These are phyloP conservation scores for human DNA, from an alignment of 2,113 vertebrate species.

Conservation along the genomic window DNA sequence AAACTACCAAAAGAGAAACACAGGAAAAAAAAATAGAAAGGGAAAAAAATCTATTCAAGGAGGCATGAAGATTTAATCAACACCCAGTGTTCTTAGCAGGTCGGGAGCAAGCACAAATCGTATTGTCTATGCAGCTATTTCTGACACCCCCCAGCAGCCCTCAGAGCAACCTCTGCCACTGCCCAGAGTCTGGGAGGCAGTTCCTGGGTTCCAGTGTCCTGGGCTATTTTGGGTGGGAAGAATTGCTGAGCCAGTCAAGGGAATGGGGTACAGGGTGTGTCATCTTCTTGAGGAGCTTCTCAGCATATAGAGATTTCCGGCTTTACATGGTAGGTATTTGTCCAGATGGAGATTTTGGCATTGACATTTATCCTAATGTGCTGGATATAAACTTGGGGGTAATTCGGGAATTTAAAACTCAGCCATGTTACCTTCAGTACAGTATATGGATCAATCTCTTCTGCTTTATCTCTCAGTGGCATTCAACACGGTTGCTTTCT, in stretches of 20 bases:
- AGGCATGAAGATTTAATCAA: conserved; percentile 82
- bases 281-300: background rate
- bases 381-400: background rate
- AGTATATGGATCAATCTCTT: fast-evolving
- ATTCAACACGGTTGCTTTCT: fast-evolving
- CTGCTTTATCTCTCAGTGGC: background rate
- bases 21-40: background rate
- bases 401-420: background rate
- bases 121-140: conserved; percentile 74
- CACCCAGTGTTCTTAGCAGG: conserved; percentile 60
- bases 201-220: background rate
- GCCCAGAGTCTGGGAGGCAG: background rate
- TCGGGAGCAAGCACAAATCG: conserved; percentile 17
- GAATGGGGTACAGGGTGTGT: too few relatives aligned
- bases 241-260: background rate
- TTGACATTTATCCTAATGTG: background rate
- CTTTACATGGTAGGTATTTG: background rate
- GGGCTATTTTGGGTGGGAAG: background rate
- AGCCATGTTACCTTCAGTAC: fast-evolving
- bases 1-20: conserved; percentile 52
- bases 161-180: background rate
- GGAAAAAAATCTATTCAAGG: conserved; percentile 28
- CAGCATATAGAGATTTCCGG: background rate
- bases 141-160: conserved; percentile 13
- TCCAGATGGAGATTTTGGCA: background rate